Conservation (phyloP, 2,797 vertebrate species). For the Gobionotothen gibberifrons region DNA sequence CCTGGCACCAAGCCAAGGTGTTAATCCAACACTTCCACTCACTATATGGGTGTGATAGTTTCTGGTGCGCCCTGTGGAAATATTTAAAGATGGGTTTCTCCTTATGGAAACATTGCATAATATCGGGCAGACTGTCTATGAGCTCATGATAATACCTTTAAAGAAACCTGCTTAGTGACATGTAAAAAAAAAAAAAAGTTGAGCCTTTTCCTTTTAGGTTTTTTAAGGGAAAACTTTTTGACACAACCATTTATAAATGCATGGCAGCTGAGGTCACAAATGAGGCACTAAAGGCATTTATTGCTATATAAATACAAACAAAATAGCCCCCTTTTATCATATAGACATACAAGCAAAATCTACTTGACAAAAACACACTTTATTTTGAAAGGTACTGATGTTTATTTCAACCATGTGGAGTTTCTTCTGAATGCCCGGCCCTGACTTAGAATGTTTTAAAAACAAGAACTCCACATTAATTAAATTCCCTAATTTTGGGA, state of each 20-base stretch:
- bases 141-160: background rate
- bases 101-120: background rate
- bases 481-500: background rate
- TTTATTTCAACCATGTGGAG: background rate
- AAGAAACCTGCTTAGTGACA: background rate
- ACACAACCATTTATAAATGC: background rate
- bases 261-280: background rate
- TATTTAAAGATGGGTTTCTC: background rate
- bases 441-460: background rate
- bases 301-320: background rate
- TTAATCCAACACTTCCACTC: background rate
- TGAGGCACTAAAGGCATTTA: background rate
- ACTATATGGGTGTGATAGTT: background rate
- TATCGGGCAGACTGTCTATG: background rate
- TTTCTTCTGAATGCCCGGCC: background rate
- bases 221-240: background rate
- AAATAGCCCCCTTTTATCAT: background rate
- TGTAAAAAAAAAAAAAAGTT: background rate
- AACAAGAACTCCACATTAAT: background rate
- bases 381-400: slow-evolving; percentile 8
- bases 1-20: background rate
- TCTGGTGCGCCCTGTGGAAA: background rate
- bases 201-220: background rate
- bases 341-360: background rate
- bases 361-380: background rate